phyloP scores from a whole-genome alignment of 53 echinoderm and acorn worm species.

The Mesocentrotus franciscanus region DNA sequence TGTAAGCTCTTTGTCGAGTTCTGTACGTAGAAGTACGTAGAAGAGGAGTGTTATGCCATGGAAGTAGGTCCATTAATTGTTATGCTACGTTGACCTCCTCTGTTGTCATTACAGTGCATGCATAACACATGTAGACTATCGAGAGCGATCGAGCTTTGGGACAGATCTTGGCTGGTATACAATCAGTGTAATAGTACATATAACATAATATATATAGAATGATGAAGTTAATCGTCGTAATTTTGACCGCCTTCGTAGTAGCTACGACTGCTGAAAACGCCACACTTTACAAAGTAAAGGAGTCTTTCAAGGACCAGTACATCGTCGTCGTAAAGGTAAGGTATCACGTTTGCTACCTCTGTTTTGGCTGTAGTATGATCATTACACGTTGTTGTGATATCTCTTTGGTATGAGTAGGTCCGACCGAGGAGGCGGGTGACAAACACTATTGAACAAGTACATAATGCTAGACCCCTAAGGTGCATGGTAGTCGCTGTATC shows the following conservation, averaged over 20 bases:
- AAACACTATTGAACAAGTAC: neutral
- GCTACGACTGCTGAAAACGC: conserved; percentile 3
- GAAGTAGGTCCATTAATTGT: no score
- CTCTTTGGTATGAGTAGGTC: no score
- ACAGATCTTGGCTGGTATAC: no score
- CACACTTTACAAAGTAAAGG: conserved; percentile 6
- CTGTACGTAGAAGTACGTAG: neutral
- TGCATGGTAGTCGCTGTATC: neutral
- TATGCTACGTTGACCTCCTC: no score
- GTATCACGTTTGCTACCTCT: neutral
- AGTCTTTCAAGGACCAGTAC: neutral
- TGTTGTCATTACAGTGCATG: no score
- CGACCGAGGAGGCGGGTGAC: neutral
- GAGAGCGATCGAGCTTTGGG: no score
- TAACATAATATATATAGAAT: neutral
- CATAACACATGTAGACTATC: no score
- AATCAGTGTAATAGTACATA: no score
- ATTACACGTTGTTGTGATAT: no score
- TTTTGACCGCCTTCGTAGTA: conserved; percentile 2
- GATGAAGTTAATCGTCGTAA: neutral
- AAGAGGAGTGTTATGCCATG: no score
- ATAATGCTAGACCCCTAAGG: neutral
- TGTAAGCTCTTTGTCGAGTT: neutral
- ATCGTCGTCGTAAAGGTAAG: conserved; percentile 12
- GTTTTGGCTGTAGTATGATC: neutral